phyloP scores from a whole-genome alignment of 1,140 invertebrate species.

The Ceratosolen fusciceps region DNA sequence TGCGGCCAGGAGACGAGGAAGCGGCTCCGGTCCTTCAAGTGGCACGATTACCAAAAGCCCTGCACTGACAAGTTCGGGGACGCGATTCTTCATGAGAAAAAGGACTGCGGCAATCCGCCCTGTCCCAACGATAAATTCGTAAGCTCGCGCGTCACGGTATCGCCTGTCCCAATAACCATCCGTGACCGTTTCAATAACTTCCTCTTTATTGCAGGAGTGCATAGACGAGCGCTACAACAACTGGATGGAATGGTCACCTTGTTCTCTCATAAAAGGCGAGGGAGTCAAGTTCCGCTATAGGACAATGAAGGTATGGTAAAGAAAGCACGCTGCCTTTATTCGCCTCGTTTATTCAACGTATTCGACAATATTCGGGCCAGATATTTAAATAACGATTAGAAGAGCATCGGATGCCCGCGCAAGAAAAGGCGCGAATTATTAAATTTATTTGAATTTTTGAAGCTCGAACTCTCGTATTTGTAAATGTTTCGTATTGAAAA shows the following conservation, averaged over 20 bases:
- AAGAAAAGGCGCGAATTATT: too few relatives aligned
- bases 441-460: too few relatives aligned
- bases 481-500: too few relatives aligned
- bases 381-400: too few relatives aligned
- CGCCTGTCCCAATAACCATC: neutral
- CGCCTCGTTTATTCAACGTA: too few relatives aligned
- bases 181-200: too few relatives aligned
- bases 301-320: constrained; percentile 22
- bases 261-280: constrained; percentile 2
- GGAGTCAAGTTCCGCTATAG: constrained; percentile 20
- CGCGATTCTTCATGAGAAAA: constrained; percentile 54
- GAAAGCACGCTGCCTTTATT: too few relatives aligned
- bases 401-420: too few relatives aligned
- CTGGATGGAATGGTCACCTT: constrained; percentile 26
- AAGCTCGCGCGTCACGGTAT: neutral
- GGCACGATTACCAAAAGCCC: constrained; percentile 57
- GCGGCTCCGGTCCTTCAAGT: constrained; percentile 73
- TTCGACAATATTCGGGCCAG: too few relatives aligned
- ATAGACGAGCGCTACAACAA: constrained; percentile 3
- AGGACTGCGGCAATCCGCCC: constrained; percentile 59
- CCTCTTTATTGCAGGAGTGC: constrained; percentile 21
- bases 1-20: constrained; percentile 83
- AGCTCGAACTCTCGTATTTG: too few relatives aligned
- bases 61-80: constrained; percentile 54
- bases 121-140: constrained; percentile 54